phyloP scores from a whole-genome alignment of 2,888 invertebrate species.

The Chrysodeixis includens region DNA sequence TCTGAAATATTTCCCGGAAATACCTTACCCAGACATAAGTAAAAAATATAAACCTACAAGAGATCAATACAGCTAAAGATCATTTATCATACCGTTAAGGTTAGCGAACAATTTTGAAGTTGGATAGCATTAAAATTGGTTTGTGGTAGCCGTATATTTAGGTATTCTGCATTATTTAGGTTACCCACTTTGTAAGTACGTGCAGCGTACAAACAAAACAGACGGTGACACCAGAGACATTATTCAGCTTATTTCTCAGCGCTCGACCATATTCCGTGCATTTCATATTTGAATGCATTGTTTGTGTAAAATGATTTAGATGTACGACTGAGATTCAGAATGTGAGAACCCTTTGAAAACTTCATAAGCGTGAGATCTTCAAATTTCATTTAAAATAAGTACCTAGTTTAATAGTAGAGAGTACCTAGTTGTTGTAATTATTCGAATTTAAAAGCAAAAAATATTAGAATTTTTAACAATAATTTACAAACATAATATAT shows the following conservation, averaged over 20 bases:
- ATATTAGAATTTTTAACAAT: too few species aligned
- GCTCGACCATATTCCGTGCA: conserved; percentile 68
- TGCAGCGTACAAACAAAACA: conserved; percentile 32
- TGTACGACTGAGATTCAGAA: conserved; percentile 23
- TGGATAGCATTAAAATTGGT: not conserved
- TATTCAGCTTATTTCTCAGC: conserved; percentile 75
- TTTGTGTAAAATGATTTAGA: conserved; percentile 59
- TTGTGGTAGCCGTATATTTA: not conserved
- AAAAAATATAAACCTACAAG: not conserved
- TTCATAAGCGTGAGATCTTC: too few species aligned
- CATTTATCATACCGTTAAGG: not conserved
- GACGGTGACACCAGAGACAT: conserved; percentile 61
- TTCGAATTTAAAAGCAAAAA: too few species aligned
- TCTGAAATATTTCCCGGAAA: too few species aligned
- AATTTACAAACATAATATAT: too few species aligned
- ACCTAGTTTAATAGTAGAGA: too few species aligned
- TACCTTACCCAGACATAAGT: too few species aligned
- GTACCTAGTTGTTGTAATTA: too few species aligned
- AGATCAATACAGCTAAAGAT: not conserved
- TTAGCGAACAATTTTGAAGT: not conserved
- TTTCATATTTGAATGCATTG: conserved; percentile 66
- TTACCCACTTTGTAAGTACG: conserved; percentile 1
- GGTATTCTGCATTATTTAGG: conserved; percentile 19
- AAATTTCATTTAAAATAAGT: too few species aligned
- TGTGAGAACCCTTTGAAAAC: conserved; percentile 13